Evolutionary conservation across 2,113 vertebrate genomes (phyloP).

Genomic region (Archilochus colubris): DNA sequence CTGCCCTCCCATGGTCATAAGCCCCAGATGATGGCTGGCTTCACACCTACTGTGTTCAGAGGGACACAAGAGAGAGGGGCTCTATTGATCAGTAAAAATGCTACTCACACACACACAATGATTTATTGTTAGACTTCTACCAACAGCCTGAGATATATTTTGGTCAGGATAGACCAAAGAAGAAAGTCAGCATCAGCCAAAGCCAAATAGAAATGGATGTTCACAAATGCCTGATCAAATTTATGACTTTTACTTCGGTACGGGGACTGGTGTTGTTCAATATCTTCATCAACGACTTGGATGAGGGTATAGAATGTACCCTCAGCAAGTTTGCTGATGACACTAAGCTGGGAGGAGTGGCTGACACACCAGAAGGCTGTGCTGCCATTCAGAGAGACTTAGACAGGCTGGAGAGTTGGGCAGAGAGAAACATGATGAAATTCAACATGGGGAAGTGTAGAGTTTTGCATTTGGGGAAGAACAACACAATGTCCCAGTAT

Average conservation of each 20-base stretch:
- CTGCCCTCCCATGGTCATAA: neutral
- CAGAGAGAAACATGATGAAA: too few species aligned
- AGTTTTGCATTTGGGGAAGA: too few species aligned
- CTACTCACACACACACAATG: neutral
- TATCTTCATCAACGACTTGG: too few species aligned
- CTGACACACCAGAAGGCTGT: too few species aligned
- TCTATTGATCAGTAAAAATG: neutral
- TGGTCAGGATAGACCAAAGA: neutral
- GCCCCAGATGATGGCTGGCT: neutral
- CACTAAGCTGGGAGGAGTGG: too few species aligned
- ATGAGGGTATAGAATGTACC: too few species aligned
- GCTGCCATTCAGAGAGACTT: too few species aligned
- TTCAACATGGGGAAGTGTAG: too few species aligned
- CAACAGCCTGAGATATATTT: neutral
- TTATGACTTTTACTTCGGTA: conserved; percentile 12
- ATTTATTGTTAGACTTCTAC: neutral
- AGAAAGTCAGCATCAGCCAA: conserved; percentile 19
- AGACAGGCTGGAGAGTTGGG: too few species aligned
- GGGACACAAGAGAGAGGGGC: neutral
- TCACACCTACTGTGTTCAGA: neutral
- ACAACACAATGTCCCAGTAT: too few species aligned
- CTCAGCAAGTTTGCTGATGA: too few species aligned
- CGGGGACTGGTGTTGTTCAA: too few species aligned
- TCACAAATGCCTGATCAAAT: conserved; percentile 5
- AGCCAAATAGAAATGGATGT: neutral